phyloP scores from a whole-genome alignment of 2,888 invertebrate genomes.

The Chrysotoxum bicinctum region DNA sequence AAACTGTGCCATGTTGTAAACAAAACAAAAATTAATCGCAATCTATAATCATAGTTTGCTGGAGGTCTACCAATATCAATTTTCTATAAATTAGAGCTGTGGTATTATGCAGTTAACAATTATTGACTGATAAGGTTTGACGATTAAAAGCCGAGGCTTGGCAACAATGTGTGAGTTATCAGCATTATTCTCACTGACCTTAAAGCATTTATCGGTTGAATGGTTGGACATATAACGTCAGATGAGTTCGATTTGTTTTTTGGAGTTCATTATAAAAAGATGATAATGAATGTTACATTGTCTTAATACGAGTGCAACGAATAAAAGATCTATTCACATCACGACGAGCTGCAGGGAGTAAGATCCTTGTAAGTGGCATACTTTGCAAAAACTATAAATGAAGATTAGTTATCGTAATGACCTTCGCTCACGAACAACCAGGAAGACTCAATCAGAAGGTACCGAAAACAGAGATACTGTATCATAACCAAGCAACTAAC shows the following conservation, averaged over 20 bases:
- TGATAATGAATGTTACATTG: background rate
- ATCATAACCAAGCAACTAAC: too few species aligned
- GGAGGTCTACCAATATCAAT: background rate
- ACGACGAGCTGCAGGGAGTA: too few species aligned
- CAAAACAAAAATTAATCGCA: background rate
- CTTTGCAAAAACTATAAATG: too few species aligned
- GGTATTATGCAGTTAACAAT: background rate
- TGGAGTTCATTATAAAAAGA: background rate
- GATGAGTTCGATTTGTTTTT: background rate
- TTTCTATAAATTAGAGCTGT: background rate
- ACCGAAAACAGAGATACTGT: too few species aligned
- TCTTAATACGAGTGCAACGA: background rate
- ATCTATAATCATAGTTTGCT: background rate
- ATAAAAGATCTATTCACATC: background rate
- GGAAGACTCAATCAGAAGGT: too few species aligned
- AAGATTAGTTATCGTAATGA: too few species aligned
- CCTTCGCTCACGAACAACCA: too few species aligned
- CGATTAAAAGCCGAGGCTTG: background rate
- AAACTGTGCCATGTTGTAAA: background rate
- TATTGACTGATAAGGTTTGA: background rate
- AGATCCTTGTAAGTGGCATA: too few species aligned
- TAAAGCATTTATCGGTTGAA: background rate
- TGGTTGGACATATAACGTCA: background rate
- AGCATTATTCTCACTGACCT: background rate
- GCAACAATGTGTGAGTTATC: background rate